Evolutionary conservation across 2,888 invertebrate genomes (phyloP).

Genomic region (Phania funesta): DNA sequence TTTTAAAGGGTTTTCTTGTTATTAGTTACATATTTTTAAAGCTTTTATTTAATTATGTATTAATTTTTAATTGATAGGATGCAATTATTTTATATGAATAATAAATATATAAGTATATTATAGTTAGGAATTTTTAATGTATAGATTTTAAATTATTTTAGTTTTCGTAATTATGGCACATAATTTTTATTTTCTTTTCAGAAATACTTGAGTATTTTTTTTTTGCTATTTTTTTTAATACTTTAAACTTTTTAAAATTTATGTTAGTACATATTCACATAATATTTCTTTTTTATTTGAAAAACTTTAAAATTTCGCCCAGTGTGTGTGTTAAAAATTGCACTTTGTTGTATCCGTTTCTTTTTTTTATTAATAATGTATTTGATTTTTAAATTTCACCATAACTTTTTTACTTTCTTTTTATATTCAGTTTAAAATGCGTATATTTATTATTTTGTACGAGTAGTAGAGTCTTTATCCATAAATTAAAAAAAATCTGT

Average conservation of each 20-base stretch:
- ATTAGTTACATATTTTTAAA: conserved; percentile 30
- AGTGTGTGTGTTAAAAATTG: conserved; percentile 30
- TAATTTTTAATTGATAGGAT: conserved; percentile 63
- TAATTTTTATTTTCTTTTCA: conserved; percentile 60
- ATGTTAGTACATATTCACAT: conserved; percentile 17
- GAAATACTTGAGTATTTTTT: conserved; percentile 59
- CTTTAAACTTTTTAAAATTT: conserved; percentile 17
- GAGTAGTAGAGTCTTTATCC: conserved; percentile 38
- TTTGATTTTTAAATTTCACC: conserved; percentile 50
- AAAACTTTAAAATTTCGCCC: conserved; percentile 14
- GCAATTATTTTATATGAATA: conserved; percentile 30
- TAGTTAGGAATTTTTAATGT: conserved; percentile 33
- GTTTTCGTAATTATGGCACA: conserved; percentile 67
- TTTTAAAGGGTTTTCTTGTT: conserved; percentile 15
- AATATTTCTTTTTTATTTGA: conserved; percentile 46
- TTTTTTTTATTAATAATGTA: conserved; percentile 31
- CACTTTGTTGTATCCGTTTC: conserved; percentile 49
- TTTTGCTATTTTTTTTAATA: conserved; percentile 45
- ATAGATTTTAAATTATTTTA: conserved; percentile 49
- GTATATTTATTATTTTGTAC: conserved; percentile 42
- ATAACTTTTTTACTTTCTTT: conserved; percentile 35
- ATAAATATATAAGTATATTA: conserved; percentile 33
- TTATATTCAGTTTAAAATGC: conserved; percentile 42
- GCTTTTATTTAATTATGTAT: conserved; percentile 44
- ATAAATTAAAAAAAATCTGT: conserved; percentile 49